phyloP scores from a whole-genome alignment of 1,140 invertebrate genomes.

The Streblospio benedicti region DNA sequence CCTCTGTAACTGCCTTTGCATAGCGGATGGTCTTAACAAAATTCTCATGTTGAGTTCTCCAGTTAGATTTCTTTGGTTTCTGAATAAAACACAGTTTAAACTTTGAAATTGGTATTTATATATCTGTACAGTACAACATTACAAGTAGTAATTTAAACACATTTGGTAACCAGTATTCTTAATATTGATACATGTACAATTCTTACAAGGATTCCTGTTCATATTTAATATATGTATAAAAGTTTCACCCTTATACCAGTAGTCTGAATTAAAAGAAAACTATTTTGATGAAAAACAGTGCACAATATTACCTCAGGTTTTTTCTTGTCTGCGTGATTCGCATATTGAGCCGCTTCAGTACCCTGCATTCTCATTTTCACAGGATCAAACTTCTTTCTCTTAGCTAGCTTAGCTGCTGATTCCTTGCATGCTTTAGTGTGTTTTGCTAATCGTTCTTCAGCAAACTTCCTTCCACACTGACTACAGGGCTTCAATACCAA shows the following conservation, averaged over 20 bases:
- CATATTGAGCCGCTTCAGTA: conserved; percentile 74
- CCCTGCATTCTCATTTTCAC: conserved; percentile 73
- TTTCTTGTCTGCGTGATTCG: conserved; percentile 43
- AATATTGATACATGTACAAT: neutral
- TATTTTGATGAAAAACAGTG: neutral
- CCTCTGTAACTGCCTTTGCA: conserved; percentile 73
- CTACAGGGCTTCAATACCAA: conserved; percentile 34
- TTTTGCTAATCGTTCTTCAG: conserved; percentile 64
- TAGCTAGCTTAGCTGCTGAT: conserved; percentile 52
- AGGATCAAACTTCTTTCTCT: conserved; percentile 75
- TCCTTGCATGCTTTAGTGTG: conserved; percentile 76
- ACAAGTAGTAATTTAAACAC: conserved; percentile 8
- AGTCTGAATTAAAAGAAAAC: neutral
- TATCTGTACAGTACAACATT: conserved; percentile 11
- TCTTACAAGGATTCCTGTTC: neutral
- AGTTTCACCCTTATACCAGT: neutral
- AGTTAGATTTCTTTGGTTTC: conserved; percentile 60
- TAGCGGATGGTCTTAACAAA: conserved; percentile 81
- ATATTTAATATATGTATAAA: neutral
- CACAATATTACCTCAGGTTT: conserved; percentile 17
- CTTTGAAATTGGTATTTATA: neutral
- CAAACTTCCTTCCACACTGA: conserved; percentile 57
- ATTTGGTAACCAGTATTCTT: neutral
- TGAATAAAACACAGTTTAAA: conserved; percentile 14
- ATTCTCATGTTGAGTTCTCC: conserved; percentile 85